phyloP scores from a whole-genome alignment of 2,113 vertebrate genomes.

The Python bivittatus region DNA sequence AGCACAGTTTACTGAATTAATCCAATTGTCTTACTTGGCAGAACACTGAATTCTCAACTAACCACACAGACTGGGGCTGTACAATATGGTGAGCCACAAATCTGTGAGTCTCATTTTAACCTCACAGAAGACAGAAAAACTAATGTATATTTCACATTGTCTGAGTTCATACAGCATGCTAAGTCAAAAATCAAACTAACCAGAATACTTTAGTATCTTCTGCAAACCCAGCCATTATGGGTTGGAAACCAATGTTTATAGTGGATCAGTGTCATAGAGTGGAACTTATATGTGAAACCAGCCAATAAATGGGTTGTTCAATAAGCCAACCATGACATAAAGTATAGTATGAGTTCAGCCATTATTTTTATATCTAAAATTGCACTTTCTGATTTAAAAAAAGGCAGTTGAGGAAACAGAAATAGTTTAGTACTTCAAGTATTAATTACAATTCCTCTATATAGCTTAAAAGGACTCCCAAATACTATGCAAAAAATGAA shows the following conservation, averaged over 20 bases:
- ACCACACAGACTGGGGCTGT: neutral
- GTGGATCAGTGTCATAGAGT: neutral
- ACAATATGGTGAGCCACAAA: neutral
- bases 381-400: neutral
- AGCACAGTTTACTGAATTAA: neutral
- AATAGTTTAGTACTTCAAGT: neutral
- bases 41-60: neutral
- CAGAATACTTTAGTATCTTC: neutral
- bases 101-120: neutral
- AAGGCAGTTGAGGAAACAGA: neutral
- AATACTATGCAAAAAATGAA: neutral
- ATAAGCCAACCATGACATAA: neutral
- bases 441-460: neutral
- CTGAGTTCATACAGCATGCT: neutral
- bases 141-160: neutral
- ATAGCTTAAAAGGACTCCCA: neutral
- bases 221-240: neutral
- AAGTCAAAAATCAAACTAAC: neutral
- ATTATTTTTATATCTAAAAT: neutral
- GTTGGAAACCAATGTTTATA: neutral
- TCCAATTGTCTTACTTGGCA: neutral
- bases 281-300: neutral
- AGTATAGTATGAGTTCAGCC: neutral
- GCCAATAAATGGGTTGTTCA: neutral
- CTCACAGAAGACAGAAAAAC: neutral